Evolutionary conservation across 2,797 vertebrate genomes (phyloP).

Genomic region (Nyctalus aviator): DNA sequence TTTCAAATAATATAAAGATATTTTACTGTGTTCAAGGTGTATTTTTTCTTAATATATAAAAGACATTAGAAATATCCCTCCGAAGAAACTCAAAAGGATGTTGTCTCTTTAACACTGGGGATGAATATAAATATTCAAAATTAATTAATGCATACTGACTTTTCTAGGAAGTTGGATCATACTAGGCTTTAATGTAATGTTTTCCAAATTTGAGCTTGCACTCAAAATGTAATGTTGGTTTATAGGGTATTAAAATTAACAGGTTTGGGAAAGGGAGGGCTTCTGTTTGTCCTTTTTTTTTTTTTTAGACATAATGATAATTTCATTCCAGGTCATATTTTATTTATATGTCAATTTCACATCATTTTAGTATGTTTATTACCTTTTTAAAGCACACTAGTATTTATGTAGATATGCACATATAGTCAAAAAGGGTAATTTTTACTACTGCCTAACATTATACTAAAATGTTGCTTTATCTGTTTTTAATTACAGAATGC

Average conservation of each 20-base stretch:
- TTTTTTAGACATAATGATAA: conserved; percentile 54
- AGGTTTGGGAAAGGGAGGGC: conserved; percentile 15
- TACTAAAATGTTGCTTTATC: conserved; percentile 83
- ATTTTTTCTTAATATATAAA: conserved; percentile 52
- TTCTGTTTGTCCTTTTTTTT: conserved; percentile 37
- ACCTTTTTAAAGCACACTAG: conserved; percentile 61
- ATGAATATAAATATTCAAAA: neutral
- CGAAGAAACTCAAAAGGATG: conserved; percentile 24
- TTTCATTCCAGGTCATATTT: conserved; percentile 77
- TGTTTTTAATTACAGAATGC: conserved; percentile 82
- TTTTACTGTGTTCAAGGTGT: conserved; percentile 17
- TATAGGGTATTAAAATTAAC: conserved; percentile 36
- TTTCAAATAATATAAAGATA: conserved; percentile 70
- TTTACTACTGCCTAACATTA: conserved; percentile 83
- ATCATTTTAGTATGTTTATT: conserved; percentile 62
- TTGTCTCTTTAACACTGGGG: conserved; percentile 43
- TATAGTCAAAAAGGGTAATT: conserved; percentile 41
- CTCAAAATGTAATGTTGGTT: neutral
- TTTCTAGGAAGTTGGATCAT: neutral
- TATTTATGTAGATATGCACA: conserved; percentile 48
- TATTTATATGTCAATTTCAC: conserved; percentile 82
- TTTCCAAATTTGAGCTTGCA: conserved; percentile 39
- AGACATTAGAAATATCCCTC: conserved; percentile 17
- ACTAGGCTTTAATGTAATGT: neutral
- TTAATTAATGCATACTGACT: neutral